Base-by-base conservation (phyloP, 2,797 vertebrate genomes). In the Nyctalus aviator region DNA sequence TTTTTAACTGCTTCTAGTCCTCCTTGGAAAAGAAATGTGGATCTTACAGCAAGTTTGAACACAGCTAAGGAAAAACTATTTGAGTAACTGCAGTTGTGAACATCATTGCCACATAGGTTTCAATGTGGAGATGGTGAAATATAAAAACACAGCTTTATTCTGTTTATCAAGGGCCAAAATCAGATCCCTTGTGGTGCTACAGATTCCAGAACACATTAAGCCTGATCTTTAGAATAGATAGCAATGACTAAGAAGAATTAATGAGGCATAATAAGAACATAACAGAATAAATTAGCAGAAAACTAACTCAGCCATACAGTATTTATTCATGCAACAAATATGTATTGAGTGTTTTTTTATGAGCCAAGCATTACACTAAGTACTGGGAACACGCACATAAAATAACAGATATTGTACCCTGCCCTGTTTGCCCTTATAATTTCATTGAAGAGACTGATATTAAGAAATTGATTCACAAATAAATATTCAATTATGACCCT, bases 241-340 rank as follows among this genome's bases (percentile, higher is more conserved):
- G 91, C 89, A 76, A 50, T 79, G 82, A 50, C 73, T 81, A 68
- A 85, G 81, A 76, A 93, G 66, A 90, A 92, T 85, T 95, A 97
- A 94, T 91, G 88, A 53, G 48, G 84, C 93, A 50, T 77, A n/a
- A 32, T 72, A 84, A 90, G 87, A 90, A 88, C 69, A 96, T 79
- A 96, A 90, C 73, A 76, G 90, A 93, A 93, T 95, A 95, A 95
- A 95, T 96, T 92, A 96, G 93, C 75, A 93, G 91, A 90, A 96
- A 94, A 90, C 94, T 82, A 95, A 91, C 64, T 84, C 69, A 53
- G 85, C 75, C 83, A 53, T 79, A 88, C 84, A 62, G 35, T 72
- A 83, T 30, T 86, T 83, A 84, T 55, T 95, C 88, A 84, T 62
- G 88, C 90, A 94, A 76, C 78, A 94, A 88, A 82, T 81, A 95